Evolutionary conservation across 2,888 invertebrate genomes (phyloP).

Genomic region (Elysia crispata): DNA sequence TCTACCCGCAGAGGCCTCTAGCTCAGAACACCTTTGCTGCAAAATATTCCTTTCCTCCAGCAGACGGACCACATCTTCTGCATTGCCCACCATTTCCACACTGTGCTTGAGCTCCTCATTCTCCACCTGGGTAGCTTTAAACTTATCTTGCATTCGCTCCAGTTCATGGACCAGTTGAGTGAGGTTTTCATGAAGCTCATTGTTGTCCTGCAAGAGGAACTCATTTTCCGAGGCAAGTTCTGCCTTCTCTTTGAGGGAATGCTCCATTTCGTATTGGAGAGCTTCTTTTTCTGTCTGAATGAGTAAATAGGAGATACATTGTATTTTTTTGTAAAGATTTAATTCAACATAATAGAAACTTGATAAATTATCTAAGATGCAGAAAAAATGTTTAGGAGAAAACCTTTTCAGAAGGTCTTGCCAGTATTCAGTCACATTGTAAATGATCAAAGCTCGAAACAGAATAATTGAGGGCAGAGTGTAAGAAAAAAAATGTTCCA

Average conservation of each 20-base stretch:
- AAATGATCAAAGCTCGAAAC: too few species aligned
- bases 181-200: constrained; percentile 70
- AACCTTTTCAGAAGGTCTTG: too few species aligned
- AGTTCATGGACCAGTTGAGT: constrained; percentile 69
- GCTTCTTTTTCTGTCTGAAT: constrained; percentile 52
- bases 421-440: too few species aligned
- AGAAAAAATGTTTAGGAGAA: too few species aligned
- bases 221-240: constrained; percentile 67
- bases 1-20: constrained; percentile 53
- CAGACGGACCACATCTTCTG: constrained; percentile 65
- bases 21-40: constrained; percentile 57
- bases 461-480: too few species aligned
- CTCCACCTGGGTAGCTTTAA: constrained; percentile 59
- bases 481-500: too few species aligned
- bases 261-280: constrained; percentile 47
- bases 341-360: too few species aligned
- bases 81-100: constrained; percentile 63
- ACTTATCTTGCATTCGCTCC: constrained; percentile 68
- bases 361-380: too few species aligned
- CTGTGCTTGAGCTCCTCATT: constrained; percentile 65
- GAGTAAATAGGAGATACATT: too few species aligned
- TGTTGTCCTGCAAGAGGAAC: constrained; percentile 66
- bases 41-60: constrained; percentile 65
- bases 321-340: too few species aligned
- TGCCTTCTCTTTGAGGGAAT: constrained; percentile 59